Evolutionary conservation across 2,888 invertebrate genomes (phyloP), one percentile per base, ranked within the genome.

Genomic region (Eupithecia tripunctaria): DNA sequence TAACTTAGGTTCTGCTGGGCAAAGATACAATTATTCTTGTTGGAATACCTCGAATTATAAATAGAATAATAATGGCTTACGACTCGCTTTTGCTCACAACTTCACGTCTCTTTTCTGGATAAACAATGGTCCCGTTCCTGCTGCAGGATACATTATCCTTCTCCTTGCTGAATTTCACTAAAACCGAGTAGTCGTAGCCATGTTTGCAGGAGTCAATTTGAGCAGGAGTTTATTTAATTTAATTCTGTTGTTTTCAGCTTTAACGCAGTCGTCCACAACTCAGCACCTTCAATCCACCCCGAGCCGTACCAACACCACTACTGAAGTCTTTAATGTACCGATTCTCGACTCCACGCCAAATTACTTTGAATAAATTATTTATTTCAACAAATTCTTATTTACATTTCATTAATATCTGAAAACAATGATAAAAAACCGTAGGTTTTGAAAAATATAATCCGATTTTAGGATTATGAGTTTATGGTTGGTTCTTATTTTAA

Each of bases 181-280:
- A 36, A 10, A 36, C 36, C 36, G 36, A 8, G 7, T 10, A 36
- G 3, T 43, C 43, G 43, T 18, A 43, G 43, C 43, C 43, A 43
- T 43, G 0, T 1, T 18, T 1, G 14, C 38, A 38, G 38, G 14
- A 38, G 38, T 38, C 38, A 38, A 38, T 38, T 12, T 12, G 1
- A 38, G 1, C 38, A 12, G 38, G 38, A 38, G 12, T 38, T 12
- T 12, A 12, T 2, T 14, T 14, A 38, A 4, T 38, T 3, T 2
- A 14, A 14, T 38, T 38, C 14, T 18, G 7, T 70, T 71, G 12
- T 29, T 85, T 21, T 87, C 85, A 91, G 91, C 56, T 91, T 91
- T 82, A 91, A 91, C 82, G 91, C 91, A 4, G 87, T 91, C 10
- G 91, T 91, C 0, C 91, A 90, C 79, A 90, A 89, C 77, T 90